phyloP scores from a whole-genome alignment of 2,797 vertebrate species.

The Cephalopachus bancanus region DNA sequence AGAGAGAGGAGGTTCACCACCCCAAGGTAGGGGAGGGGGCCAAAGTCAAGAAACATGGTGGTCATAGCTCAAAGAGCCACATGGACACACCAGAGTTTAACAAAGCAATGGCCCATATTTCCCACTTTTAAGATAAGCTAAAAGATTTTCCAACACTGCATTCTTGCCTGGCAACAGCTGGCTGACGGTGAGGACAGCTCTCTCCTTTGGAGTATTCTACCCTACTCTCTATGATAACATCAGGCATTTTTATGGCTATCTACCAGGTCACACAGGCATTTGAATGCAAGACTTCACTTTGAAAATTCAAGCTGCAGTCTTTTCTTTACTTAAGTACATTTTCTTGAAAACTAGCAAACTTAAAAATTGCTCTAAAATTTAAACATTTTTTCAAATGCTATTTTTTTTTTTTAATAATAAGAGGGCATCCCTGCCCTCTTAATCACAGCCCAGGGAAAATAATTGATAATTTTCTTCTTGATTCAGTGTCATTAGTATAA shows the following conservation, averaged over 20 bases:
- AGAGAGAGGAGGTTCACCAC: no score
- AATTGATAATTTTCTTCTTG: not conserved
- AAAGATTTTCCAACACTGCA: not conserved
- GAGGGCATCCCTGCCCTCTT: not conserved
- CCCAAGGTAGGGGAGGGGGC: no score
- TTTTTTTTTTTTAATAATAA: not conserved
- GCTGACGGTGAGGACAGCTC: not conserved
- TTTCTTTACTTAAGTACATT: not conserved
- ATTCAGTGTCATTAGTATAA: not conserved
- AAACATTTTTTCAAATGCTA: not conserved
- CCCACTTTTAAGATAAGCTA: not conserved
- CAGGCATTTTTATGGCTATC: not conserved
- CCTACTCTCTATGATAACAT: not conserved
- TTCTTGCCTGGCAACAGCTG: not conserved
- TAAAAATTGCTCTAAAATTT: not conserved
- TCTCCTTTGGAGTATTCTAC: not conserved
- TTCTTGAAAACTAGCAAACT: slow-evolving; percentile 44
- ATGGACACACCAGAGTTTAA: no score
- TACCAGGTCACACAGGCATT: not conserved
- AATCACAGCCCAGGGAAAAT: slow-evolving; percentile 36
- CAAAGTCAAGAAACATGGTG: no score
- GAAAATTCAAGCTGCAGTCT: slow-evolving; percentile 7
- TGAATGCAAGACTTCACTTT: not conserved
- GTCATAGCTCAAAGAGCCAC: no score
- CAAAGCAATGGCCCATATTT: no score